Evolutionary conservation across 2,797 vertebrate species (phyloP).

Genomic region (Catharus ustulatus): DNA sequence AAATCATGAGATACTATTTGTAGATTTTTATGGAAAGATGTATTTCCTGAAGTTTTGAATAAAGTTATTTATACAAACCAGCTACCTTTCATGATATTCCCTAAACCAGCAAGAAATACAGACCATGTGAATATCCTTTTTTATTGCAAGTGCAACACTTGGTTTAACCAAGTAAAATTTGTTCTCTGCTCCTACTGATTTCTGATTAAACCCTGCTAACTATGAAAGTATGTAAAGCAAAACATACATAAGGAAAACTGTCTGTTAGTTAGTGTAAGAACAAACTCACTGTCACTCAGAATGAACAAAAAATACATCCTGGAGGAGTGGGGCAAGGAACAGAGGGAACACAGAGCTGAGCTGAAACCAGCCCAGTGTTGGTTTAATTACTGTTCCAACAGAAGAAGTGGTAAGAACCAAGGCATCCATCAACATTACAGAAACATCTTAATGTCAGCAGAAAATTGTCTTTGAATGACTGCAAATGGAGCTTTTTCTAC

Average conservation of each 20-base stretch:
- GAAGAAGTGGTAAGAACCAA: neutral
- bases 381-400: constrained; percentile 35
- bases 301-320: neutral
- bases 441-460: neutral
- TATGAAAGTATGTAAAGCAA: neutral
- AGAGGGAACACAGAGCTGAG: neutral
- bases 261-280: neutral
- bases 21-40: neutral
- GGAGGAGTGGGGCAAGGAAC: neutral
- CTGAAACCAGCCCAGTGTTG: neutral
- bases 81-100: neutral
- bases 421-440: constrained; percentile 11
- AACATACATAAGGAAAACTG: neutral
- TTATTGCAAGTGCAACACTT: neutral
- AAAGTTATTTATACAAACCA: neutral
- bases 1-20: neutral
- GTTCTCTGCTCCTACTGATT: neutral
- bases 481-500: neutral
- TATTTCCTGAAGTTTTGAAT: neutral
- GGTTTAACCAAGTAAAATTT: neutral
- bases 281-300: neutral
- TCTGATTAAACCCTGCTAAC: neutral
- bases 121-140: neutral
- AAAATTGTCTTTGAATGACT: constrained; percentile 52
- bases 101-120: neutral